These are phyloP conservation scores for Nematopogon swammerdamellus DNA, from an alignment of 2,888 invertebrate genomes.

Conservation along the genomic window DNA sequence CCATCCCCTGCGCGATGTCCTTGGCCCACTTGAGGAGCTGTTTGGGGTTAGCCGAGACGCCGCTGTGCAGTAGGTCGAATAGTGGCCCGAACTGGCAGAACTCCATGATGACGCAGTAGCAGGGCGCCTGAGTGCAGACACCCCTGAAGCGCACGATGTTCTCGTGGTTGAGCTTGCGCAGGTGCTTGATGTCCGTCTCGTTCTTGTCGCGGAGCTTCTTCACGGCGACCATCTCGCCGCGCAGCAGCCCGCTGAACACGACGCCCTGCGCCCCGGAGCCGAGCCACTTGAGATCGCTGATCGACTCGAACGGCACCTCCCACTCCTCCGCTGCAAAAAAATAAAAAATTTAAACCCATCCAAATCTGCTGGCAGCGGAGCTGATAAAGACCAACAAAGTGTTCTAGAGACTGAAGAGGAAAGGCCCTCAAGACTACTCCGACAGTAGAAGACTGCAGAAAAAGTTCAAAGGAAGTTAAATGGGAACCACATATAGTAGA, in stretches of 20 bases:
- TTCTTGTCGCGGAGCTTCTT: constrained; percentile 91
- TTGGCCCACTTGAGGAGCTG: constrained; percentile 90
- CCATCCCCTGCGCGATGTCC: constrained; percentile 96
- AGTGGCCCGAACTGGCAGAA: constrained; percentile 95
- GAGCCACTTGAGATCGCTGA: constrained; percentile 84
- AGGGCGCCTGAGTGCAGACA: constrained; percentile 88
- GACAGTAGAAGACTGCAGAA: too few relatives aligned
- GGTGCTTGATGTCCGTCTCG: constrained; percentile 90
- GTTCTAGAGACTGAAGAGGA: too few relatives aligned
- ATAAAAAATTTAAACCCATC: too few relatives aligned
- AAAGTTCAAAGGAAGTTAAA: too few relatives aligned
- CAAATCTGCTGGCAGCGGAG: too few relatives aligned
- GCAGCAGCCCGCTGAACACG: constrained; percentile 84
- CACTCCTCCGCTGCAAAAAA: constrained; percentile 71
- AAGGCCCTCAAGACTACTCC: too few relatives aligned
- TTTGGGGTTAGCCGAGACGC: constrained; percentile 79
- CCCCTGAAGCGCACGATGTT: constrained; percentile 85
- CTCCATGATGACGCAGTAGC: constrained; percentile 97
- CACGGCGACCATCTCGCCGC: constrained; percentile 86
- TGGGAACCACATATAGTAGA: too few relatives aligned
- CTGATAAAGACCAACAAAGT: too few relatives aligned
- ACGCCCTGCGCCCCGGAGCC: constrained; percentile 96
- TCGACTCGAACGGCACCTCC: constrained; percentile 92
- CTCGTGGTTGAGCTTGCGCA: constrained; percentile 90
- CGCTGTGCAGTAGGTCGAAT: constrained; percentile 84